Conservation (phyloP, 2,888 invertebrate species). For the Parapristionchus giblindavisi region DNA sequence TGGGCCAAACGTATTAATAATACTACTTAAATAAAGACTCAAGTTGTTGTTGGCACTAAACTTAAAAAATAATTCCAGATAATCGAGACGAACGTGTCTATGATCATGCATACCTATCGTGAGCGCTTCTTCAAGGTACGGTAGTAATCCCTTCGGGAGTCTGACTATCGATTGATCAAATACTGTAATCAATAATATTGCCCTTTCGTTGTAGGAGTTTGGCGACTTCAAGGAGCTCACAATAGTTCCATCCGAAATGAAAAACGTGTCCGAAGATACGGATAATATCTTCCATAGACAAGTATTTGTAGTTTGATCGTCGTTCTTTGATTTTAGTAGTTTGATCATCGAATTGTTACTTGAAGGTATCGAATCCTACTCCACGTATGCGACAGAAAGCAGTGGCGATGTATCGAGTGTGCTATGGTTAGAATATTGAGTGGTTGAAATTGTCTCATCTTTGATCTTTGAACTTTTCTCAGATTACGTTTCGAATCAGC, state of each 20-base stretch:
- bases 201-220: slow-evolving; percentile 16
- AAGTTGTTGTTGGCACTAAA: no score
- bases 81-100: slow-evolving; percentile 29
- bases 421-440: slow-evolving; percentile 15
- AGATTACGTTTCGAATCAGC: slow-evolving; percentile 9
- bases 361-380: neutral
- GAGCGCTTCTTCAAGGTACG: slow-evolving; percentile 33
- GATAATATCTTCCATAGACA: slow-evolving; percentile 31
- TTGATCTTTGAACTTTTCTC: neutral
- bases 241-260: neutral
- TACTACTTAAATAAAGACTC: no score
- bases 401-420: slow-evolving; percentile 18
- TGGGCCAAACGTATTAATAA: no score
- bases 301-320: neutral
- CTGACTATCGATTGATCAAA: neutral
- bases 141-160: neutral
- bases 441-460: neutral
- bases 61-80: no score
- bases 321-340: neutral
- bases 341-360: neutral
- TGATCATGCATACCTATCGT: slow-evolving; percentile 14
- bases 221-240: slow-evolving; percentile 28
- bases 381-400: slow-evolving; percentile 29
- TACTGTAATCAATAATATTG: neutral
- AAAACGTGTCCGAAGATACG: neutral